Base-by-base conservation (phyloP, 2,113 vertebrate genomes). In the Setophaga coronata region DNA sequence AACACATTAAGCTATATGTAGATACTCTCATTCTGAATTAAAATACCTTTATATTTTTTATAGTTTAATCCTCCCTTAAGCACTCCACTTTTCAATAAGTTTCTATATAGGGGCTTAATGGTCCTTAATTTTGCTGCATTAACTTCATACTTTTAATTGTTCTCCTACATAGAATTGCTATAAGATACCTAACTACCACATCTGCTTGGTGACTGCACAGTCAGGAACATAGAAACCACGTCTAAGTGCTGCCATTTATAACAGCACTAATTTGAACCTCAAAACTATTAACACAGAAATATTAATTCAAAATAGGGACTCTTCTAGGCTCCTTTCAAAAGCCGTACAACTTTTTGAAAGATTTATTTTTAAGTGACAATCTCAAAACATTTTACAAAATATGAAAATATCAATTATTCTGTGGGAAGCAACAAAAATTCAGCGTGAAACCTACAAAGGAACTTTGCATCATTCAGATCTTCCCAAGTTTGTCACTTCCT, bases 81-180 rank as follows among this genome's bases (percentile, higher is more conserved):
- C 70, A 94, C n/a, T 95, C 21, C 24, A 83, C 56, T 93, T 89
- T 73, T 93, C 82, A 72, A 34, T 84, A 87, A 60, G 26, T 82
- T 94, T 72, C 66, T 51, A 60, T 79, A 94, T 45, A 93, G 47
- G 20, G 29, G 11, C 38, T 93, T 92, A 96, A 97, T 94, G 47
- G 74, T 80, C 92, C 67, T 92, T 90, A 95, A 96, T 96, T 94
- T 92, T 95, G 45, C 54, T 80, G 54, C 85, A 96, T 92, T 95
- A 96, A 86, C 76, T 81, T 88, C 10, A 69, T 80, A 83, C 82
- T 92, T 90, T 69, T 18, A 82, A 76, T 74, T 94, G 54, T 88
- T 95, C 94, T 88, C 85, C 67, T 76, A 92, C 80, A 80, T 57
- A 73, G 71, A 95, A 82, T 71, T 86, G 62, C 64, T n/a, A 4